These are phyloP conservation scores for Synanceia verrucosa DNA, from an alignment of 2,797 vertebrate genomes.

Conservation along the genomic window DNA sequence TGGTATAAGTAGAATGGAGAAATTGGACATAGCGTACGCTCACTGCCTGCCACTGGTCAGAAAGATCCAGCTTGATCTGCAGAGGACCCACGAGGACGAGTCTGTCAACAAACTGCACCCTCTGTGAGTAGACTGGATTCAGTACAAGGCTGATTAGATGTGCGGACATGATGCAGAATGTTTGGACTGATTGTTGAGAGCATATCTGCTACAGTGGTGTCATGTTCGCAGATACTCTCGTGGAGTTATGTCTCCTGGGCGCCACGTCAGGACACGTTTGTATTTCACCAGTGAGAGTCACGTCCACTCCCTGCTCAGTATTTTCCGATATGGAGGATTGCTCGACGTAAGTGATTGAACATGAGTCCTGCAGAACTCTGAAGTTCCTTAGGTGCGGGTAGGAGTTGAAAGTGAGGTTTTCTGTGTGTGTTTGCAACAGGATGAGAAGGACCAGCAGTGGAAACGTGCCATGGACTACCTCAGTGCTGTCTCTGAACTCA, in stretches of 20 bases:
- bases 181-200: neutral
- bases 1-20: conserved; percentile 93
- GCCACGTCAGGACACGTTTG: conserved; percentile 93
- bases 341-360: conserved; percentile 87
- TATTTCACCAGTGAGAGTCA: conserved; percentile 99
- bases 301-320: conserved; percentile 95
- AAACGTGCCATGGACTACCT: conserved; percentile 98
- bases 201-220: neutral
- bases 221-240: conserved; percentile 90
- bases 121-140: conserved; percentile 74
- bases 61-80: conserved; percentile 96
- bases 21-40: conserved; percentile 95
- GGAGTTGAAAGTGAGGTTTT: neutral
- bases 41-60: conserved; percentile 96
- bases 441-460: conserved; percentile 97
- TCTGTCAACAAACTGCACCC: conserved; percentile 99
- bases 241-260: conserved; percentile 95
- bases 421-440: conserved; percentile 75
- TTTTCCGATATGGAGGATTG: conserved; percentile 95
- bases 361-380: neutral
- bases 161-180: neutral
- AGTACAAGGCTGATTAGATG: neutral
- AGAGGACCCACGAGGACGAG: conserved; percentile 98
- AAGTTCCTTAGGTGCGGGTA: neutral
- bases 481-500: conserved; percentile 96